Percentiles rank a stretch among this genome's conserved stretches.
Conservation (phyloP, 2,797 vertebrate species). For the Lepilemur septentrionalis region DNA sequence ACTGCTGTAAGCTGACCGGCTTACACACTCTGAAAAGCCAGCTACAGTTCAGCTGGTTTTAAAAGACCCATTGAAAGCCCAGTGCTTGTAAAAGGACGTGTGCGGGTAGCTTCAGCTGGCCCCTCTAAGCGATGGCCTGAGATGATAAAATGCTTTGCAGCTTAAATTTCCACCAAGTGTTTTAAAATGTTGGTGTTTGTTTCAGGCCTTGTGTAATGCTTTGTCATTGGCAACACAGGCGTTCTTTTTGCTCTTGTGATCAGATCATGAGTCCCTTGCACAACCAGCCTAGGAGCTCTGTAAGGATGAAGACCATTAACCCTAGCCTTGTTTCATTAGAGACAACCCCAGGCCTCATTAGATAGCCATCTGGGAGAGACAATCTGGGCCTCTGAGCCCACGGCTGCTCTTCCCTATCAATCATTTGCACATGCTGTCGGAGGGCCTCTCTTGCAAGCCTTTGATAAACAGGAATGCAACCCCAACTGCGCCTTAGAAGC, state of each 20-base stretch:
- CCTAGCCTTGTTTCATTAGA: background rate
- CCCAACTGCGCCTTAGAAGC: background rate
- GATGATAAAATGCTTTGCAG: conserved; percentile 56
- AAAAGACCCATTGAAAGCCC: conserved; percentile 58
- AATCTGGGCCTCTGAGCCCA: background rate
- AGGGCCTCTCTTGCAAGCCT: background rate
- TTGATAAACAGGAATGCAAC: conserved; percentile 43
- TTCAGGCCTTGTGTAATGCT: conserved; percentile 62
- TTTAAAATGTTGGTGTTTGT: conserved; percentile 54
- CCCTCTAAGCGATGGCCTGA: conserved; percentile 35
- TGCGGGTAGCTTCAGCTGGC: conserved; percentile 35
- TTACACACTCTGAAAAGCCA: conserved; percentile 51
- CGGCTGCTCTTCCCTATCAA: background rate
- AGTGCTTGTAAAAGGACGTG: conserved; percentile 55
- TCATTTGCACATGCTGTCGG: background rate
- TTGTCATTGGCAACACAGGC: conserved; percentile 42
- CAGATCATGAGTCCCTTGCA: conserved; percentile 60
- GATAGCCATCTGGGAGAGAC: conserved; percentile 1
- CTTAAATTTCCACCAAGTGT: conserved; percentile 55
- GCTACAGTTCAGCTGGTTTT: background rate
- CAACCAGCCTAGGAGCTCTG: conserved; percentile 55
- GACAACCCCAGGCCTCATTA: background rate
- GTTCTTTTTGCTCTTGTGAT: conserved; percentile 29
- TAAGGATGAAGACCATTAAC: conserved; percentile 18
- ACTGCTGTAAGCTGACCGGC: conserved; percentile 30